Evolutionary conservation across 2,797 vertebrate species (phyloP), one percentile per base, ranked within the genome.

Genomic region (Columba guinea): DNA sequence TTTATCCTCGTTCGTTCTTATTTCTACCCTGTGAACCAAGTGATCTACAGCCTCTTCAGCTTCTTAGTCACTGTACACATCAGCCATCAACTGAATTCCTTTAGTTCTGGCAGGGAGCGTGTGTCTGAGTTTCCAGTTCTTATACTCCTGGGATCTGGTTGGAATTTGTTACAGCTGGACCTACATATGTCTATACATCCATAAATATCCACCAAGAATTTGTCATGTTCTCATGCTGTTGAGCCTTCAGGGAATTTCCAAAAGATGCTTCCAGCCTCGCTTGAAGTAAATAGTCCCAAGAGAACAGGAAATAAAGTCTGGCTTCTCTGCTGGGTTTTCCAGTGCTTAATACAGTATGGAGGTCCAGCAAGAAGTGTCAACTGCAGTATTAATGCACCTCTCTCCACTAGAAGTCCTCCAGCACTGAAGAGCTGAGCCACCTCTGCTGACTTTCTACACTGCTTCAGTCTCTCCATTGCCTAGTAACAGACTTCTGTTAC

Each of bases 211-310:
- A 35, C 58, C 23, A 58, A 44, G 30, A 41, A 46, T 81, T 56
- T 62, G 80, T 81, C 75, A 52, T 37, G 28, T 91, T 90, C 83
- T 71, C 35, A 49, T 84, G 56, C 73, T 77, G 12, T 32, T 74
- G 53, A 30, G n/a, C 87, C 73, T 70, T 75, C 26, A 78, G 80
- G 64, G 85, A 89, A 90, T 94, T 93, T 93, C 88, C 62, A 63
- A 41, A 88, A 55, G n/a, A 67, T 75, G 51, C 49, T 93, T 80
- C 79, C 52, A 92, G 68, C n/a, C 34, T 74, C 7, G 3, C 35
- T 85, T 89, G 62, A 89, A 77, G 17, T 63, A 67, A 92, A 70
- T n/a, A 89, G 74, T 46, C 58, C 69, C 62, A 93, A 69, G 37
- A 86, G 49, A 92, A 78, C 15, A 81, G 87, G 69, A 79, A 76